Evolutionary conservation across 2,113 vertebrate genomes (phyloP).

Genomic region (Pygathrix nemaeus): DNA sequence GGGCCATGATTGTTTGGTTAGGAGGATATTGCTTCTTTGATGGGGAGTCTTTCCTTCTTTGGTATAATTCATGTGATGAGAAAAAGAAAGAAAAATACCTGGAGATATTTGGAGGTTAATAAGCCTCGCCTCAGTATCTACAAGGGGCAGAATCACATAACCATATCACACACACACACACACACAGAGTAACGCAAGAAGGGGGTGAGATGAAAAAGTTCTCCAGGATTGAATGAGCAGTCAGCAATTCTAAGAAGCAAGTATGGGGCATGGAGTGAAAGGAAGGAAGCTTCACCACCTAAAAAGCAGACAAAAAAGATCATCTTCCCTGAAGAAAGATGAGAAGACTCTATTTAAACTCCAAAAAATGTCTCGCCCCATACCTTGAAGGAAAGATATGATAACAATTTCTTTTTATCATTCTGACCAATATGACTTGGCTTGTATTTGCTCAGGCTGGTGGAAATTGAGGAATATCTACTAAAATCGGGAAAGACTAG

Average conservation of each 20-base stretch:
- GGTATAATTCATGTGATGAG: not conserved
- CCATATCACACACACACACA: not conserved
- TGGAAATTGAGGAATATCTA: not conserved
- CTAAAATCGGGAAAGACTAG: not conserved
- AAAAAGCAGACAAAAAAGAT: not conserved
- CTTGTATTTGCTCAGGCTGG: not conserved
- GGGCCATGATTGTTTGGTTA: not conserved
- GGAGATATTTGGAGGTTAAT: not conserved
- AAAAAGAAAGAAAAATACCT: not conserved
- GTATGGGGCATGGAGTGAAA: not conserved
- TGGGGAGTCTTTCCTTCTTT: not conserved
- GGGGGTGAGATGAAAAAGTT: not conserved
- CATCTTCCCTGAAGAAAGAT: not conserved
- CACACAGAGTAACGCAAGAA: not conserved
- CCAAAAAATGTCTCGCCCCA: not conserved
- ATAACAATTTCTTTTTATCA: not conserved
- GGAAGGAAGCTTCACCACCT: not conserved
- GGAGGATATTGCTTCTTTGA: not conserved
- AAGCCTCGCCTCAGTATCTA: not conserved
- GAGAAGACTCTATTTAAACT: not conserved
- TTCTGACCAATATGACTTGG: not conserved
- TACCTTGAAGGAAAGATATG: not conserved
- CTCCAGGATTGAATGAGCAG: not conserved
- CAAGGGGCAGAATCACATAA: not conserved
- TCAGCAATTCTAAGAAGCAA: not conserved